A percentile compares a stretch with the other conserved stretches of the same genome.
phyloP scores from a whole-genome alignment of 2,113 vertebrate genomes.

The Scolopax mira region DNA sequence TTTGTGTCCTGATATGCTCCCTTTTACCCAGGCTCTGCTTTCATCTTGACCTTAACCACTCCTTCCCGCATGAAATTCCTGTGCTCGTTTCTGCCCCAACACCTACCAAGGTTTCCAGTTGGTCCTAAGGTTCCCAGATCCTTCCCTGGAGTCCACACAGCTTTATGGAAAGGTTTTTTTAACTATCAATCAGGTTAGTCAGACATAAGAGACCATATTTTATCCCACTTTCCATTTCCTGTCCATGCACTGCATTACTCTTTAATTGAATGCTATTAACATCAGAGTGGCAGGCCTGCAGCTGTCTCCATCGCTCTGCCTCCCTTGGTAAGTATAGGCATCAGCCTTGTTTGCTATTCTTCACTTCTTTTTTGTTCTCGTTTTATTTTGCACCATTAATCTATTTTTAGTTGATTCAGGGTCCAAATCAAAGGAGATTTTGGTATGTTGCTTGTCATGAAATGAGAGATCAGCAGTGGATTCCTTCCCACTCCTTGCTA shows the following conservation, averaged over 20 bases:
- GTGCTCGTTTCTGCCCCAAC: not conserved
- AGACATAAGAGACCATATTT: not conserved
- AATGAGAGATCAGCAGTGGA: not conserved
- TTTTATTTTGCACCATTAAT: not conserved
- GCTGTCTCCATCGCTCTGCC: not conserved
- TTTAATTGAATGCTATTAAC: not conserved
- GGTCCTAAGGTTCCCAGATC: not conserved
- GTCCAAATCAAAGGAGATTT: not conserved
- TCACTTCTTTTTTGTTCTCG: not conserved
- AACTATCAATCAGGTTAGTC: not conserved
- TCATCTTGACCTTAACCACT: not conserved
- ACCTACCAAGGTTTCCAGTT: not conserved
- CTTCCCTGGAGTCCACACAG: not conserved
- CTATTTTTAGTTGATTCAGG: not conserved
- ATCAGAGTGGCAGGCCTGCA: not conserved
- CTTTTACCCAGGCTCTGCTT: not conserved
- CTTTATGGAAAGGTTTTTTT: not conserved
- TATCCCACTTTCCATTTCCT: not conserved
- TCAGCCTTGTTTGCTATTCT: not conserved
- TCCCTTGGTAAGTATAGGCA: not conserved
- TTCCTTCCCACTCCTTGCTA: not conserved
- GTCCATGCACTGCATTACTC: not conserved
- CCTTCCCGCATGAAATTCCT: not conserved
- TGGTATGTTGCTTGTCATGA: not conserved
- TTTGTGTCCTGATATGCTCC: not conserved